Evolutionary conservation across 2,797 vertebrate genomes (phyloP), one percentile per base, ranked within the genome.

Genomic region (Pseudochirops cupreus): DNA sequence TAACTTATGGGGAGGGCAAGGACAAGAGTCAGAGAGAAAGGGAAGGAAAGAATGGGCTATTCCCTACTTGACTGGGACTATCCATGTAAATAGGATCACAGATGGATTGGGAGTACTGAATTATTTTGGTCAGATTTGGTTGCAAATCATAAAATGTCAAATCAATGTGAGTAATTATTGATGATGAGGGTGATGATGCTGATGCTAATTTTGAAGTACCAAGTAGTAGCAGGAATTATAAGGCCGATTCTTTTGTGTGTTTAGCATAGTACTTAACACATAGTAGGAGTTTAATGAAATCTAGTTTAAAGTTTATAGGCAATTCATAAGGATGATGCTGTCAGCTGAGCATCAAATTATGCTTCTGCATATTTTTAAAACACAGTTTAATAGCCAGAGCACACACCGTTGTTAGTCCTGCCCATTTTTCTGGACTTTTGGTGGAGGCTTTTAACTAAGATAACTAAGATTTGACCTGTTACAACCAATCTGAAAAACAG

Each of bases 311-410:
- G 54, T 55, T 55, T 91, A 91, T 31, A 53, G 91, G 39, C 39
- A 50, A 82, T 82, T 26, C 74, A 46, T 82, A 67, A 90, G 56
- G 90, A 91, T 67, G 33, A 91, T 16, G 33, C 39, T 92, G 91
- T 39, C 33, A 31, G 52, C 46, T 93, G 28, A 82, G 93, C 59
- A 82, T 94, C 91, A 92, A 46, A 56, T 82, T 91, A 50, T 50
- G 82, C 52, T 55, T 29, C 16, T 52, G 50, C 24, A 11, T 5
- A 31, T 82, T 39, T 92, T 94, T 62, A 91, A n/a, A 33, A 93
- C 90, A 96, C 28, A 94, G 39, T 95, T 58, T 55, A 92, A 50
- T 87, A 82, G 91, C 58, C 90, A 87, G 53, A 91, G 94, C 91
- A 46, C 16, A 67, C n/a, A 92, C 87, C 90, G 59, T 56, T 59